A percentile compares a stretch with the other conserved stretches of the same genome.
These are phyloP conservation scores for Crotalus viridis DNA, from an alignment of 2,113 vertebrate species.

Conservation along the genomic window DNA sequence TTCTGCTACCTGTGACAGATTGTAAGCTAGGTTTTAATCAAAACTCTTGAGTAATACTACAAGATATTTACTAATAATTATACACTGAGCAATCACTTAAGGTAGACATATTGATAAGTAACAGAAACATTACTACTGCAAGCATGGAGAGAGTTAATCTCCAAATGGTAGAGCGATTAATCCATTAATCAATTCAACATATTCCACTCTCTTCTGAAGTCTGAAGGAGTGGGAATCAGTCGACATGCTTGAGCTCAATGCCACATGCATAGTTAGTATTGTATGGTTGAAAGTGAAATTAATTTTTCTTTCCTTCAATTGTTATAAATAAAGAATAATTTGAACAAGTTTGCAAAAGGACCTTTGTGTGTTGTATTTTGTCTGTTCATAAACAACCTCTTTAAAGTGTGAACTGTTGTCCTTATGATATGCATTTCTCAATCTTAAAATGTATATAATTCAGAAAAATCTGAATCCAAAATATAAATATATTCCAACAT, in stretches of 20 bases:
- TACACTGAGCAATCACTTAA: neutral
- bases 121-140: neutral
- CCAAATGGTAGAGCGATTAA: neutral
- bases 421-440: neutral
- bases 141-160: neutral
- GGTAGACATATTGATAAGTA: neutral
- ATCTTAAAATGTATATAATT: neutral
- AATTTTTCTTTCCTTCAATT: neutral
- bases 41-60: neutral
- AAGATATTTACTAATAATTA: neutral
- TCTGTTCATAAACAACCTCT: neutral
- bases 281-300: neutral
- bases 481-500: neutral
- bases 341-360: neutral
- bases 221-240: neutral
- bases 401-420: neutral
- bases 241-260: neutral
- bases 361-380: neutral
- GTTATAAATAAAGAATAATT: neutral
- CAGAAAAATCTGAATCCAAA: neutral
- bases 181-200: neutral
- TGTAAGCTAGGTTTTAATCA: neutral
- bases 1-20: neutral
- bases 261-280: neutral
- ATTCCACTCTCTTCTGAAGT: neutral